Evolutionary conservation across 2,888 invertebrate species (phyloP).

Genomic region (Atrina japonica): DNA sequence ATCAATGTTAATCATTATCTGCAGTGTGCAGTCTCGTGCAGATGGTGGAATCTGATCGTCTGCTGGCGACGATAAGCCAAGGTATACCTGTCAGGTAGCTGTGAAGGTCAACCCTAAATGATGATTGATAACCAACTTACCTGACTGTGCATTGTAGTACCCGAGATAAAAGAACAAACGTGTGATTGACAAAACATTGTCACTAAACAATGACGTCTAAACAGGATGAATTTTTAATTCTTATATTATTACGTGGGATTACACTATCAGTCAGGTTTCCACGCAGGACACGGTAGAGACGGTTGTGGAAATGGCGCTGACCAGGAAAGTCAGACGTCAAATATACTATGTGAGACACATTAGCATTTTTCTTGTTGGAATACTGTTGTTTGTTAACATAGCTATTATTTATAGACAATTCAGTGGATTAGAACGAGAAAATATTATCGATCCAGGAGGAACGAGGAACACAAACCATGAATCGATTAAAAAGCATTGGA

Average conservation of each 20-base stretch:
- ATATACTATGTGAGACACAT: neutral
- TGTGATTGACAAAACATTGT: neutral
- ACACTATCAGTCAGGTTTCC: no score
- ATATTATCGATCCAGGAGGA: slow-evolving; percentile 52
- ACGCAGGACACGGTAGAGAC: no score
- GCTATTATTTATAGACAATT: slow-evolving; percentile 52
- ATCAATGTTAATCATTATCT: no score
- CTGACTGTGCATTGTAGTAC: slow-evolving; percentile 1
- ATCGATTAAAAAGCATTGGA: no score
- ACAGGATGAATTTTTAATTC: no score
- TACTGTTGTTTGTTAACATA: slow-evolving; percentile 44
- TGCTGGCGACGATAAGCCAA: neutral
- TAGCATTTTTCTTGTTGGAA: neutral
- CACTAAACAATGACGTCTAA: no score
- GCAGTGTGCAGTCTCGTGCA: no score
- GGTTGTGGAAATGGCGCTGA: neutral
- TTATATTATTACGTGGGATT: no score
- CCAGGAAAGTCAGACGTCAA: neutral
- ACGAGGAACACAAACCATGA: slow-evolving; percentile 28
- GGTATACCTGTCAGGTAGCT: neutral
- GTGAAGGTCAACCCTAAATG: slow-evolving; percentile 7
- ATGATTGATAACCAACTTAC: slow-evolving; percentile 15
- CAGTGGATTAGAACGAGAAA: slow-evolving; percentile 51
- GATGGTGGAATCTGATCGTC: no score
- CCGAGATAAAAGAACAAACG: neutral